Conservation (phyloP, 2,888 invertebrate species). For the Digitonthophagus gazella region DNA sequence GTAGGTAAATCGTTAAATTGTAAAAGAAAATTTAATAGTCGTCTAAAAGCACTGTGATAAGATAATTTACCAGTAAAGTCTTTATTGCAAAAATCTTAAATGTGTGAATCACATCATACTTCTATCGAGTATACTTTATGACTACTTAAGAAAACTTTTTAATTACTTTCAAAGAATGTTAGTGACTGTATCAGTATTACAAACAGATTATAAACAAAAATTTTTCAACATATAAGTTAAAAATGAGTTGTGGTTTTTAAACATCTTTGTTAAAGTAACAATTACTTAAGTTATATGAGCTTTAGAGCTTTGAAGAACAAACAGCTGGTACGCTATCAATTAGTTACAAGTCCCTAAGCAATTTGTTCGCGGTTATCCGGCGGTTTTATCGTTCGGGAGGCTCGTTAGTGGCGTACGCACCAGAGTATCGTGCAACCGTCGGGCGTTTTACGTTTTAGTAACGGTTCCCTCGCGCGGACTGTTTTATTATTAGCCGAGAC, state of each 20-base stretch:
- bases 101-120: background rate
- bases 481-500: background rate
- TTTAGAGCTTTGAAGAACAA: background rate
- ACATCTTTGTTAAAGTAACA: too few species aligned
- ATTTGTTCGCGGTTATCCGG: background rate
- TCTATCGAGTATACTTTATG: background rate
- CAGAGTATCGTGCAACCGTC: background rate
- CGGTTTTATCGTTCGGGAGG: background rate
- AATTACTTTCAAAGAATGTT: background rate
- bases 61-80: background rate
- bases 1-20: background rate
- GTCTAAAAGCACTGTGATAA: background rate
- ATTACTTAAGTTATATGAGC: background rate
- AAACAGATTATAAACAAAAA: background rate
- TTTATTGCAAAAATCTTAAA: background rate
- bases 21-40: background rate
- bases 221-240: too few species aligned
- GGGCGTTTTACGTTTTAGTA: background rate
- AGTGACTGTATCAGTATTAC: too few species aligned
- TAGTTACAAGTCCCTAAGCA: background rate
- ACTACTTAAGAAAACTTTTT: background rate
- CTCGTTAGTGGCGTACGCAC: background rate
- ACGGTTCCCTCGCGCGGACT: background rate
- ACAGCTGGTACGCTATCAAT: background rate
- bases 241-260: too few species aligned